Conservation (phyloP, 2,797 vertebrate genomes). For the Spinibarbus caldwelli region DNA sequence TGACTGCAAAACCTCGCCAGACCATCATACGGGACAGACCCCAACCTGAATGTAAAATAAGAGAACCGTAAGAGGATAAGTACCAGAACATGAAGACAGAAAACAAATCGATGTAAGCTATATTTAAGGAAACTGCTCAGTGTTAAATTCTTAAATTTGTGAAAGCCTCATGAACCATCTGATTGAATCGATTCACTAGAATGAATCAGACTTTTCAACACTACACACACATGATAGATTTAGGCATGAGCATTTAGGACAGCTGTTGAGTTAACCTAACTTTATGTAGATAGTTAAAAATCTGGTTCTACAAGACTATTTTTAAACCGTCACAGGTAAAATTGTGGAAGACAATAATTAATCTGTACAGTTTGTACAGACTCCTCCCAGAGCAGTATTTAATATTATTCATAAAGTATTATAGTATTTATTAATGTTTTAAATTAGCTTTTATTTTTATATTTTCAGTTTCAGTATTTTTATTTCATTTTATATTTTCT, state of each 20-base stretch:
- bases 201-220: neutral
- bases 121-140: neutral
- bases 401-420: neutral
- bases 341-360: neutral
- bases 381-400: neutral
- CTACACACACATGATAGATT: neutral
- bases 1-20: constrained; percentile 81
- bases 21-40: constrained; percentile 79
- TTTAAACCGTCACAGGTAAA: neutral
- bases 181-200: neutral
- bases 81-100: neutral
- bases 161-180: neutral
- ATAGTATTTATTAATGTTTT: neutral
- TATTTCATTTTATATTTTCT: neutral
- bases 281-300: neutral
- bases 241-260: neutral
- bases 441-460: neutral
- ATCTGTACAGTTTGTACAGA: neutral
- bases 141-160: neutral
- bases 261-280: neutral
- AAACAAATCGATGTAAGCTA: neutral
- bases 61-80: constrained; percentile 6
- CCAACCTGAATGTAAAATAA: constrained; percentile 73
- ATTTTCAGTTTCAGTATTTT: neutral
- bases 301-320: neutral